Evolutionary conservation across 1,140 invertebrate species (phyloP), one percentile per base, ranked within the genome.

Genomic region (Anoplolepis gracilipes): DNA sequence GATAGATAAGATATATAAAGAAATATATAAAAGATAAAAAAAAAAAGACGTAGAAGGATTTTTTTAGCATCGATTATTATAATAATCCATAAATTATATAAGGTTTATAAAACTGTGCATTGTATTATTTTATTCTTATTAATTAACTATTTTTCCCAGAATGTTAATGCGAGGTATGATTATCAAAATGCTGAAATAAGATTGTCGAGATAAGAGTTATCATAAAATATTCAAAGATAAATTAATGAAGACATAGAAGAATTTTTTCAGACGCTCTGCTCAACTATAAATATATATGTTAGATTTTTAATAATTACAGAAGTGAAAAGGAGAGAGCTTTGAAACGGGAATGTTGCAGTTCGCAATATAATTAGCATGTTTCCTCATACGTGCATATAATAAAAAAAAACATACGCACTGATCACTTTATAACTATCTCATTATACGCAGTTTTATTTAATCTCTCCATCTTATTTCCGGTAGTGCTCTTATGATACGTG

Each of bases 401-500:
- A 25, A 36, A 70, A 25, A 46, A 39, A 42, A 16, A 11, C 10
- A 25, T 53, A 30, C 25, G 49, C 49, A 19, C 67, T 33, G 55
- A 82, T 77, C 46, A 6, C 30, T 62, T 53, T 64, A 59, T 36
- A 61, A 75, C 75, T 49, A 62, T 59, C 78, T 84, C 36, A 42
- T 64, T 55, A 55, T 77, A 76, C 39, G 30, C 46, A 25, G 46
- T 53, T 64, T 53, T 46, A 49, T 19, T 77, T 62, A 67, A 75
- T 76, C 42, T 30, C 70, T 19, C 16, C 55, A 77, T 61, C 81
- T 84, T 42, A 49, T 77, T 59, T 62, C 72, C 67, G 67, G 36
- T 59, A 19, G 65, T 72, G 28, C 25, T n/a, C 19, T 22, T 42
- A 59, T 36, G 39, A 73, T 42, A 81, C 25, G 64, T 33, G 2